Evolutionary conservation across 2,113 vertebrate species (phyloP).

Genomic region (Melospiza georgiana): DNA sequence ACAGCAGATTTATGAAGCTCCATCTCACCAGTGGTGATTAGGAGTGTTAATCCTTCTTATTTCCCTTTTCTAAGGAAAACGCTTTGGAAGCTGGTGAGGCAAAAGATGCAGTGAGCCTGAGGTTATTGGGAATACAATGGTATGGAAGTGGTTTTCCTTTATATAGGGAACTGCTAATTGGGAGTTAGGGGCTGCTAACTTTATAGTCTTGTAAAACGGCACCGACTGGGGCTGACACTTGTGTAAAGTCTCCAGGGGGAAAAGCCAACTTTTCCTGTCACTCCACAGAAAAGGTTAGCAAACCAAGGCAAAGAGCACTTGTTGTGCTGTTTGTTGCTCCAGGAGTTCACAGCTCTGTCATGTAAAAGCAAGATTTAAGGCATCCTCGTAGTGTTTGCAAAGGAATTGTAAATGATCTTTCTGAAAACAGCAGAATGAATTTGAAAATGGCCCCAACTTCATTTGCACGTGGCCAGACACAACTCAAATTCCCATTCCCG

Average conservation of each 20-base stretch:
- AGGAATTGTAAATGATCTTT: fast-evolving
- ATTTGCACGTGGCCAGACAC: background rate
- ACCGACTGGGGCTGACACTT: conserved; percentile 8
- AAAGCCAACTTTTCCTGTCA: background rate
- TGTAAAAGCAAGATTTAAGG: background rate
- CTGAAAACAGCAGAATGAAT: background rate
- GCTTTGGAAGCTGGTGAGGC: background rate
- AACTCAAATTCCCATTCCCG: background rate
- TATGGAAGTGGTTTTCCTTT: conserved; percentile 47
- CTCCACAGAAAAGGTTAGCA: background rate
- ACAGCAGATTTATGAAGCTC: background rate
- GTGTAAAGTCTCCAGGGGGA: background rate
- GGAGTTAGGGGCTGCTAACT: conserved; percentile 66
- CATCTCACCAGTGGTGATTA: background rate
- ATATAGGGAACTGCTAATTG: conserved; percentile 65
- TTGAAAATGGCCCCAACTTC: background rate
- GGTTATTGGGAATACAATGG: conserved; percentile 29
- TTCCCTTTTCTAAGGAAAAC: background rate
- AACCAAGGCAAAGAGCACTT: background rate
- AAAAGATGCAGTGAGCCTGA: background rate
- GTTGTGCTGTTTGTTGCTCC: background rate
- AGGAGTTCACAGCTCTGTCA: background rate
- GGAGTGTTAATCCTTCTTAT: background rate
- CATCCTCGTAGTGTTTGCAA: background rate
- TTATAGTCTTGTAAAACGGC: conserved; percentile 70